phyloP scores from a whole-genome alignment of 2,113 vertebrate species.

The Candoia aspera region DNA sequence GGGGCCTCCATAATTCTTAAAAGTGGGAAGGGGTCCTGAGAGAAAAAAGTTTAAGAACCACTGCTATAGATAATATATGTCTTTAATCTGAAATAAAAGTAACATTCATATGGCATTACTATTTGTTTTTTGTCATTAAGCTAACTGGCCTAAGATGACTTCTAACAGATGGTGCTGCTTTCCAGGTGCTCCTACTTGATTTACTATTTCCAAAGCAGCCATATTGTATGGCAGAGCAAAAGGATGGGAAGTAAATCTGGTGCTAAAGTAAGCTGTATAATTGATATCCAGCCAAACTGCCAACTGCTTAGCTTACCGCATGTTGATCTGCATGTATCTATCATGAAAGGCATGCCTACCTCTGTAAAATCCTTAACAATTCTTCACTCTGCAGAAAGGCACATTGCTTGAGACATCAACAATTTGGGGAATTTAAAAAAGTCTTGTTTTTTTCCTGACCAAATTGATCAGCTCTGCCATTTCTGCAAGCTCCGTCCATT shows the following conservation, averaged over 20 bases:
- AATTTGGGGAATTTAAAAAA: not conserved
- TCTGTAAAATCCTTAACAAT: not conserved
- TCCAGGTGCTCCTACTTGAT: conserved; percentile 1
- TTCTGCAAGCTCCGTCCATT: too few relatives aligned
- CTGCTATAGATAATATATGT: too few relatives aligned
- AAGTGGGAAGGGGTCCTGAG: too few relatives aligned
- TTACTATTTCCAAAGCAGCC: conserved; percentile 1
- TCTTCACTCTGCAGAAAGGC: not conserved
- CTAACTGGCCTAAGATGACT: not conserved
- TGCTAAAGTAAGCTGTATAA: not conserved
- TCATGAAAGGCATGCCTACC: not conserved
- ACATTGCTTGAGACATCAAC: not conserved
- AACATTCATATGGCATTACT: conserved; percentile 2
- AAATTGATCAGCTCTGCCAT: too few relatives aligned
- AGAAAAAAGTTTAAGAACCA: too few relatives aligned
- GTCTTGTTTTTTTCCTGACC: not conserved
- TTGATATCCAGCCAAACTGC: not conserved
- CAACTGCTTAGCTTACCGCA: too few relatives aligned
- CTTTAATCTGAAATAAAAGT: not conserved
- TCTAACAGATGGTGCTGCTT: conserved; percentile 16
- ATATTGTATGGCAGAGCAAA: not conserved
- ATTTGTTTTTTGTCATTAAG: too few relatives aligned
- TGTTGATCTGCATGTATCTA: not conserved
- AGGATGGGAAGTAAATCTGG: not conserved
- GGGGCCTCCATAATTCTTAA: too few relatives aligned